These are phyloP conservation scores for Atrichornis clamosus DNA, from an alignment of 2,113 vertebrate genomes.

Conservation along the genomic window DNA sequence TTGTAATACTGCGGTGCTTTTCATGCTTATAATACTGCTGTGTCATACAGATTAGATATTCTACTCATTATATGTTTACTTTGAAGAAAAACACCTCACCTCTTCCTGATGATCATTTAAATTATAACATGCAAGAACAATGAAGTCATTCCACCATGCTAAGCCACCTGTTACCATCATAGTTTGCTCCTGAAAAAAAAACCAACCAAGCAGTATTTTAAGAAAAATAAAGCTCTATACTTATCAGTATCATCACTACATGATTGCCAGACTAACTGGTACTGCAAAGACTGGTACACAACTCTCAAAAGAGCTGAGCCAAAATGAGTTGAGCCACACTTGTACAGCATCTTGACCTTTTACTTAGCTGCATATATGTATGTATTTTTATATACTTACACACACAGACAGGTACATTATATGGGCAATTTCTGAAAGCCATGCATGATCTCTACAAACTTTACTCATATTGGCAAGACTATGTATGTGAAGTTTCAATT, in stretches of 20 bases:
- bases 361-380: not conserved
- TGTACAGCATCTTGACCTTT: not conserved
- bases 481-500: not conserved
- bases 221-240: not conserved
- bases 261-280: not conserved
- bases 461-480: not conserved
- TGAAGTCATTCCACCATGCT: slow-evolving; percentile 97
- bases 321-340: not conserved
- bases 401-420: accelerated
- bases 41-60: not conserved
- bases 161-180: slow-evolving; percentile 96
- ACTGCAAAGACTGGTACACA: not conserved
- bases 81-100: slow-evolving; percentile 71
- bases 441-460: not conserved
- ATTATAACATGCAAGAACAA: slow-evolving; percentile 96
- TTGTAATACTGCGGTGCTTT: not conserved
- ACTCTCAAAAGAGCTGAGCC: not conserved
- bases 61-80: not conserved
- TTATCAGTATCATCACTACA: not conserved
- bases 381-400: not conserved
- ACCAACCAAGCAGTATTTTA: not conserved
- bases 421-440: not conserved
- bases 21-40: not conserved
- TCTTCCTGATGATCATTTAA: slow-evolving; percentile 93
- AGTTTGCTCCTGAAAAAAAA: slow-evolving; percentile 89